phyloP scores from a whole-genome alignment of 1,140 invertebrate genomes.

The Heliconius congener region DNA sequence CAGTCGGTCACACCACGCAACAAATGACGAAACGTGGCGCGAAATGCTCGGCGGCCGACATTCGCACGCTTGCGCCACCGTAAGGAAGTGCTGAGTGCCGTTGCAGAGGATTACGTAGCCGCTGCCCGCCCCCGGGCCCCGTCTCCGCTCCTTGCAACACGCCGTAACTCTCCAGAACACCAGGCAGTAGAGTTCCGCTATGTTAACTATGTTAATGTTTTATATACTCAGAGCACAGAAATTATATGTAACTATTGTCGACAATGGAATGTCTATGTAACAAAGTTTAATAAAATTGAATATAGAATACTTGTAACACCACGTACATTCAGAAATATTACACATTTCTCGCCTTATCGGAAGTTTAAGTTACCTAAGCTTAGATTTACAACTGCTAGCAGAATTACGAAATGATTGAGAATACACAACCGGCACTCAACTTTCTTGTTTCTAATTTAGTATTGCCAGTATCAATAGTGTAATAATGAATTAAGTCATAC shows the following conservation, averaged over 20 bases:
- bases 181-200: background rate
- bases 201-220: background rate
- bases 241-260: background rate
- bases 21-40: constrained; percentile 78
- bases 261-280: background rate
- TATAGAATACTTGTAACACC: background rate
- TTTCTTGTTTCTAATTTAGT: background rate
- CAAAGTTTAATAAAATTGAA: background rate
- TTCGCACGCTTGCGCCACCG: constrained; percentile 79
- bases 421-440: constrained; percentile 24
- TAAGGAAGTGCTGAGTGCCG: constrained; percentile 78
- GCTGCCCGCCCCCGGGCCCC: constrained; percentile 41
- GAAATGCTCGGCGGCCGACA: constrained; percentile 79
- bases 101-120: constrained; percentile 74
- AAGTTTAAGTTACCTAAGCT: constrained; percentile 63
- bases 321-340: constrained; percentile 33
- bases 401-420: constrained; percentile 54
- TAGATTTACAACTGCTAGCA: constrained; percentile 50
- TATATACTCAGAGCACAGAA: background rate
- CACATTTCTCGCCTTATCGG: constrained; percentile 37
- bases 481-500: constrained; percentile 17
- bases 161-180: background rate
- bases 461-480: background rate
- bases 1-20: constrained; percentile 77
- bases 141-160: constrained; percentile 25